Base-by-base conservation (phyloP, 2,113 vertebrate genomes). In the Festucalex cinctus region DNA sequence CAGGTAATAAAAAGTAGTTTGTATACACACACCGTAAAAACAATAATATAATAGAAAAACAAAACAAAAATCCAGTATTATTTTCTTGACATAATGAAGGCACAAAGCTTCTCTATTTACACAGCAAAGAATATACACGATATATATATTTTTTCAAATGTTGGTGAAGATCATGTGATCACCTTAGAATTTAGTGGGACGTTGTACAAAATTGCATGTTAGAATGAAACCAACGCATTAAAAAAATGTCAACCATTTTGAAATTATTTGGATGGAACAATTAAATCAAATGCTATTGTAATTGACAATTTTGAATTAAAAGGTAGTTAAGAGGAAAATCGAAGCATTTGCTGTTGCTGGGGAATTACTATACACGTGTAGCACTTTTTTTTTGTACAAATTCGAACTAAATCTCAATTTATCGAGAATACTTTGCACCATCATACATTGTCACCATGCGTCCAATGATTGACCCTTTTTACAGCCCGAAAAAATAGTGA, bases 1-100 rank as follows among this genome's bases (percentile, higher is more conserved):
- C 84, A 82, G 67, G 77, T 87, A 85, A 83, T 86, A 88, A 84
- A 89, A 88, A 86, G 79, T 83, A 62, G 65, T 62, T 76, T 77
- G 75, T 89, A 64, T 85, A 81, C 88, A 54, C 54, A 57, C 26
- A 87, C 70, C 71, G 76, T 86, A 88, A 82, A 88, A 89, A 87
- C 81, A 86, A 83, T 71, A 43, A 81, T 81, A 89, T 64, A 86
- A 86, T 86, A 87, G 76, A 77, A 79, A 36, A 65, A 65, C 7
- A 44, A 63, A 78, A 77, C 70, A 41, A 49, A 83, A 77, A 32
- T 58, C 66, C 77, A 75, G 65, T 76, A 64, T 70, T 65, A 70
- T 64, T 68, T 62, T 78, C 66, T 69, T 65, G 24, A 64, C 70
- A 78, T 69, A 76, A 78, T 79, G 82, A 89, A 89, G 88, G 88